These are phyloP conservation scores for Syngnathus typhle DNA, from an alignment of 2,113 vertebrate species.

Conservation along the genomic window DNA sequence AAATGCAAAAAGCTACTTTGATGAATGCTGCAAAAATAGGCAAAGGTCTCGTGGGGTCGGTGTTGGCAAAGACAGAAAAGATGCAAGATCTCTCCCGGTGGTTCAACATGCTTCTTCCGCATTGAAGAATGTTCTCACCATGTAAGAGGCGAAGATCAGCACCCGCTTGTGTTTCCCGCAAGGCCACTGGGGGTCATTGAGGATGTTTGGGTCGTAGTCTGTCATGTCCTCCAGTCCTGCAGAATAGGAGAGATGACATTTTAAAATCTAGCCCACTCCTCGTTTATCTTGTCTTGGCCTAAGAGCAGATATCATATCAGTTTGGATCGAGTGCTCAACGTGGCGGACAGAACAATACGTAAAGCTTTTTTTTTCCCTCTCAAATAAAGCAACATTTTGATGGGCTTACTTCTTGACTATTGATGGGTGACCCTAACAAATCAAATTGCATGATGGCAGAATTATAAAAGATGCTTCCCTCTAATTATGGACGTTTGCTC, in stretches of 20 bases:
- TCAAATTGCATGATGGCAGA: background rate
- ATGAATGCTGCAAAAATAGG: too few relatives aligned
- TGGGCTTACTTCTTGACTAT: too few relatives aligned
- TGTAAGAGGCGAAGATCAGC: conserved; percentile 95
- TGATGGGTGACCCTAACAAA: too few relatives aligned
- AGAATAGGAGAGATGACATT: background rate
- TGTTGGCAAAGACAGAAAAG: too few relatives aligned
- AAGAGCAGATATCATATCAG: too few relatives aligned
- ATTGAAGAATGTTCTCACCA: conserved; percentile 69
- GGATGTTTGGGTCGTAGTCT: conserved; percentile 90
- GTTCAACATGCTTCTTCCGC: background rate
- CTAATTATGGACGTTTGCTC: background rate
- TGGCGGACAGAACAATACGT: too few relatives aligned
- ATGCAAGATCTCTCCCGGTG: too few relatives aligned
- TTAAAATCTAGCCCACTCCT: background rate
- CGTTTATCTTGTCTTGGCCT: background rate
- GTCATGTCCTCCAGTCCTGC: conserved; percentile 77
- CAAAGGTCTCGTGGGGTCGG: too few relatives aligned
- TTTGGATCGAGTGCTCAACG: too few relatives aligned
- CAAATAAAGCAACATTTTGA: too few relatives aligned
- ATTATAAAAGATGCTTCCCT: background rate
- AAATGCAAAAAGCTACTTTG: too few relatives aligned
- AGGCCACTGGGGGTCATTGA: conserved; percentile 95
- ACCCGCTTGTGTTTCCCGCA: conserved; percentile 97
- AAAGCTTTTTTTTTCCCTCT: too few relatives aligned